These are phyloP conservation scores for Escarpia spicata DNA, from an alignment of 2,888 invertebrate genomes.

Conservation along the genomic window DNA sequence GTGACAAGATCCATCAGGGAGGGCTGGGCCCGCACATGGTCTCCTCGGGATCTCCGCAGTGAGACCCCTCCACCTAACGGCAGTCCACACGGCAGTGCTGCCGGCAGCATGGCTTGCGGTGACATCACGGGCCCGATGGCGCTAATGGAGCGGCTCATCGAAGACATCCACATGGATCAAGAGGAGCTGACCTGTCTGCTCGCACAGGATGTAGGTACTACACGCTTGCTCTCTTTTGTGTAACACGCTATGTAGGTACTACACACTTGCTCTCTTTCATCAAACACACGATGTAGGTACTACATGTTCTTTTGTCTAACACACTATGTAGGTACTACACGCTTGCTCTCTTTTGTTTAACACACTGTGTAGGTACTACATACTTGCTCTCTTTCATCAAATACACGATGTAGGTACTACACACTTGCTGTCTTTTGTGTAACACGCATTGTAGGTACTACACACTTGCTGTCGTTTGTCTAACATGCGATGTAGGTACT, in stretches of 20 bases:
- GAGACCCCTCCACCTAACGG: neutral
- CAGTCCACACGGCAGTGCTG: neutral
- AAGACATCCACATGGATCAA: neutral
- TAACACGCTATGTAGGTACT: neutral
- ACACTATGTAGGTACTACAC: too few species aligned
- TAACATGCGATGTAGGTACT: neutral
- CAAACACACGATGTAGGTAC: too few species aligned
- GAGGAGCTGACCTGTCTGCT: neutral
- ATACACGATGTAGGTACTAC: too few species aligned
- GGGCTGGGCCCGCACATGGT: neutral
- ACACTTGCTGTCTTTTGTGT: neutral
- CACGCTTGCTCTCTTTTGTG: neutral
- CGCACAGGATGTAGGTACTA: neutral
- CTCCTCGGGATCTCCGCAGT: neutral
- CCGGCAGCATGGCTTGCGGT: neutral
- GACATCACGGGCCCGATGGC: conserved; percentile 10
- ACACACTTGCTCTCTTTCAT: too few species aligned
- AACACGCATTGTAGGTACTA: neutral
- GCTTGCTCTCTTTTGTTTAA: neutral
- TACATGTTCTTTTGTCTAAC: too few species aligned
- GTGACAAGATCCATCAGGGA: neutral
- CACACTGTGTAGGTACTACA: too few species aligned
- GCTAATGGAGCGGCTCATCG: neutral
- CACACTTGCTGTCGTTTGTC: neutral
- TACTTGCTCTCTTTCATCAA: too few species aligned